These are phyloP conservation scores for Gymnorhina tibicen DNA, from an alignment of 2,113 vertebrate species.

Conservation along the genomic window DNA sequence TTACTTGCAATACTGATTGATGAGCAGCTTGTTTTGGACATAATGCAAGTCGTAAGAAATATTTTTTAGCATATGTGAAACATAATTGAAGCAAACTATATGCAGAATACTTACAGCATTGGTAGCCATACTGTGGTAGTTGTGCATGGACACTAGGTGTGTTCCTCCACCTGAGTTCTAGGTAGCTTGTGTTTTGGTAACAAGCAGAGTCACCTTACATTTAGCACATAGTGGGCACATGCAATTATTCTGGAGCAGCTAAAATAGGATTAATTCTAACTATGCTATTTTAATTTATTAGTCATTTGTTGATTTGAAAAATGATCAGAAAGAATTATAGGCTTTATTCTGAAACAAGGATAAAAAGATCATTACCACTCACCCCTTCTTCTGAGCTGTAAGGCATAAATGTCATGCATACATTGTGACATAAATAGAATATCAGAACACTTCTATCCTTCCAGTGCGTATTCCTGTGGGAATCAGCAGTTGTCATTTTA, in stretches of 20 bases:
- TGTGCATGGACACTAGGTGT: background rate
- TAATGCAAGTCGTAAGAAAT: background rate
- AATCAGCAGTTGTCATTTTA: background rate
- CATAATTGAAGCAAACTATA: background rate
- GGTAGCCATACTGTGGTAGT: background rate
- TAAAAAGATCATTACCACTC: background rate
- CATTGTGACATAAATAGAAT: background rate
- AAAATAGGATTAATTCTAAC: background rate
- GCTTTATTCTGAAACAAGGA: background rate
- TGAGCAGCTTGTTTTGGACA: background rate
- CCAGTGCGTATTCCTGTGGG: background rate
- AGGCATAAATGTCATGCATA: background rate
- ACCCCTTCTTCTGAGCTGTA: background rate
- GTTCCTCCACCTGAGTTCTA: background rate
- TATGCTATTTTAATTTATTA: background rate
- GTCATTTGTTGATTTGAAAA: background rate
- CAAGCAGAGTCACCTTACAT: background rate
- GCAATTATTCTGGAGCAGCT: background rate
- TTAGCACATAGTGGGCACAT: background rate
- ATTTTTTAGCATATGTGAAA: background rate
- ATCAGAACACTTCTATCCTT: background rate
- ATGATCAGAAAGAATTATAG: background rate
- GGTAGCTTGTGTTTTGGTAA: background rate
- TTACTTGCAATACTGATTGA: background rate
- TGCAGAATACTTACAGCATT: background rate